These are phyloP conservation scores for Alcedo atthis DNA, from an alignment of 2,797 vertebrate genomes.

Conservation along the genomic window DNA sequence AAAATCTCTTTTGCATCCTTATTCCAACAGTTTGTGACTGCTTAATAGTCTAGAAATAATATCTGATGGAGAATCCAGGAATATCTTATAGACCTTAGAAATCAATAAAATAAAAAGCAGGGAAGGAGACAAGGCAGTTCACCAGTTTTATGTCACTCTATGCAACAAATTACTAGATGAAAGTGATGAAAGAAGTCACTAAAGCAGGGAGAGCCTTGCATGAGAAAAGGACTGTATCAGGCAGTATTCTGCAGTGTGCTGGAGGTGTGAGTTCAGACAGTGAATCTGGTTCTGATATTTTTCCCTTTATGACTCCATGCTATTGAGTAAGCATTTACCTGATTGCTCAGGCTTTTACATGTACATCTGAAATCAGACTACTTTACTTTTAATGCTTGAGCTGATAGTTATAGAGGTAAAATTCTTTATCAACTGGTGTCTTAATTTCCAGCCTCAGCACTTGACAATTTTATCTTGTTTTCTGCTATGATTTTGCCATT, in stretches of 20 bases:
- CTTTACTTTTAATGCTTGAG: background rate
- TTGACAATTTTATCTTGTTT: background rate
- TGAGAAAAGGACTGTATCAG: background rate
- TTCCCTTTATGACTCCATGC: background rate
- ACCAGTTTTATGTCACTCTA: background rate
- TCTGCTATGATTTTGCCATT: background rate
- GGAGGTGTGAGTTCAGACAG: background rate
- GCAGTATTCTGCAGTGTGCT: background rate
- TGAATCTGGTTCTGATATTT: background rate
- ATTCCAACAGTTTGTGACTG: background rate
- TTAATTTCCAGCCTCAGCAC: background rate
- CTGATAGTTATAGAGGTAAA: background rate
- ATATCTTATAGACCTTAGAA: background rate
- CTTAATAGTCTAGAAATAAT: background rate
- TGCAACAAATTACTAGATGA: background rate
- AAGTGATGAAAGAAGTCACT: background rate
- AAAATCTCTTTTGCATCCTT: background rate
- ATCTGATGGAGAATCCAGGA: background rate
- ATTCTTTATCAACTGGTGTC: background rate
- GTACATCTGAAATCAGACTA: background rate
- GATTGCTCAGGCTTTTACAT: background rate
- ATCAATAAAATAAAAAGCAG: background rate
- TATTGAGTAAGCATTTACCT: background rate
- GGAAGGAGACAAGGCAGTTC: background rate
- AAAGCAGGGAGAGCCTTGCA: background rate